Evolutionary conservation across 2,888 invertebrate species (phyloP), one percentile per base, ranked within the genome.

Genomic region (Cerastoderma edule): DNA sequence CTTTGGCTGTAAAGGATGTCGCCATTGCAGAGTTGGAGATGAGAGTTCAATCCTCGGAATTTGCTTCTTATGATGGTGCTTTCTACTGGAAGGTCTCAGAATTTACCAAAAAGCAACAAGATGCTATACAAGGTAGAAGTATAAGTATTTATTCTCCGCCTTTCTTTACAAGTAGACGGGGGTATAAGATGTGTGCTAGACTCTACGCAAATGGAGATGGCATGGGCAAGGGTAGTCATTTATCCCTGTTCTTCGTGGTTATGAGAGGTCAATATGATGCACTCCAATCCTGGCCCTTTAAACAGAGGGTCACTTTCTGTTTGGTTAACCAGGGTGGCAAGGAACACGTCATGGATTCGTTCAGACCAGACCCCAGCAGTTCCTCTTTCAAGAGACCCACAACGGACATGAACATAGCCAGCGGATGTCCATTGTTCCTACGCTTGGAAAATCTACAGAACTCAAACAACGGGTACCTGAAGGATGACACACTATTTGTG

Each of bases 341-440:
- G 16, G 88, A 91, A n/a, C 89, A 92, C 64, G 79, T 92, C 4
- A 75, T 89, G n/a, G 92, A 92, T 70, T 88, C 92, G 0, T 93
- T 93, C 82, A 78, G 89, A 46, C 92, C 92, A 0, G 92, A 93
- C 77, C 89, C 89, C 0, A 85, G 84, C 54, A 91, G 91, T 65
- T 86, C 89, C 2, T 91, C 91, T 0, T 93, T 92, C 85, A 86
- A 88, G 64, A 80, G 89, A 30, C 93, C 93, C 4, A 85, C 85
- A 16, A 83, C 90, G 1, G 91, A 92, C 69, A 92, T 92, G 91
- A 93, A 92, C 85, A 91, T 92, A 16, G 92, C 92, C 4, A 90
- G 89, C 72, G 93, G 93, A 0, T 92, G 91, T 73, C 93, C 93
- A 0, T 74, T 90, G 65, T 92, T 93, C 74, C 82, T 90, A 53